Percentiles rank a stretch among this genome's conserved stretches.
These are phyloP conservation scores for Cenopis cana DNA, from an alignment of 2,888 invertebrate species.

Conservation along the genomic window DNA sequence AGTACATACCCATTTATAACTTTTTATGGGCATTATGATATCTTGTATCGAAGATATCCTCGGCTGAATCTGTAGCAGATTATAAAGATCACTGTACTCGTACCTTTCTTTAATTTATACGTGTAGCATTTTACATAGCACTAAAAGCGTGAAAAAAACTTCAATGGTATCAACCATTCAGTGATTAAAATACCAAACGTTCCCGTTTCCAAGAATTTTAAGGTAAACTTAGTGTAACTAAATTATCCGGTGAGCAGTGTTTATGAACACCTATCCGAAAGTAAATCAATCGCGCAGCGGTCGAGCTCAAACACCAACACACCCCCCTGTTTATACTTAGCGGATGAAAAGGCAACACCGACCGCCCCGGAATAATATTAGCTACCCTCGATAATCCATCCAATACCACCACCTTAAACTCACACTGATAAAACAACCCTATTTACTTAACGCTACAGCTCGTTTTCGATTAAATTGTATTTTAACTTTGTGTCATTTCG, in stretches of 20 bases:
- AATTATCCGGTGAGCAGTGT: constrained; percentile 47
- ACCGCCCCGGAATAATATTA: constrained; percentile 85
- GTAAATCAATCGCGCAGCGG: constrained; percentile 79
- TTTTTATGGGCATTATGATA: too few relatives aligned
- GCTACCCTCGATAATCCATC: constrained; percentile 82
- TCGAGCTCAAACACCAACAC: constrained; percentile 80
- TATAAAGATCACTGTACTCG: too few relatives aligned
- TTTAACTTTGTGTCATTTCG: constrained; percentile 54
- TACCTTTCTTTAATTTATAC: background rate
- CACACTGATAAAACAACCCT: constrained; percentile 57
- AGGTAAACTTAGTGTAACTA: constrained; percentile 39
- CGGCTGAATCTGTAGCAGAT: too few relatives aligned
- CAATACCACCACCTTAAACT: constrained; percentile 65
- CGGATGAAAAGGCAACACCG: constrained; percentile 85
- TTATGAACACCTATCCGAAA: constrained; percentile 67
- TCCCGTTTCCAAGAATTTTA: constrained; percentile 2
- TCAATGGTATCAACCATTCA: background rate
- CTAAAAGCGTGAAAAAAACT: background rate
- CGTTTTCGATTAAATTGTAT: constrained; percentile 51
- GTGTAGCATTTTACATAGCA: background rate
- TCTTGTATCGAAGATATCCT: too few relatives aligned
- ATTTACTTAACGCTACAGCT: constrained; percentile 55
- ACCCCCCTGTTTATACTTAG: constrained; percentile 84
- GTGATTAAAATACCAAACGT: background rate
- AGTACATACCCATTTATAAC: too few relatives aligned